Conservation (phyloP, 2,888 invertebrate genomes). For the Onchidella celtica region DNA sequence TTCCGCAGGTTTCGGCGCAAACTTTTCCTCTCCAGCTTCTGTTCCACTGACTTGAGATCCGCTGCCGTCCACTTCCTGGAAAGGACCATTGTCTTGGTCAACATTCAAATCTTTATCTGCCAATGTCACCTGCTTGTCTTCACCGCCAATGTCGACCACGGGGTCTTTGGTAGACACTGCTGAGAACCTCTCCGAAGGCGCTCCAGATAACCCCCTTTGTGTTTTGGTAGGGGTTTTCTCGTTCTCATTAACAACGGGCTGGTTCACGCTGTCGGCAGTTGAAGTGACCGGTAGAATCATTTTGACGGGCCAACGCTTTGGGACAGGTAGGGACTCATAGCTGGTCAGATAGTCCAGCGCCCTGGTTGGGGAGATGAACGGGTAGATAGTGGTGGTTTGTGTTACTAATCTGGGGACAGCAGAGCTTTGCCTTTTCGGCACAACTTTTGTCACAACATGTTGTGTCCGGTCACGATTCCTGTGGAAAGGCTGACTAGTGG, state of each 20-base stretch:
- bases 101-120: neutral
- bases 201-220: no score
- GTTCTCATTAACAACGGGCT: no score
- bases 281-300: neutral
- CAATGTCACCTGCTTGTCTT: no score
- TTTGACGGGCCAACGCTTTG: slow-evolving; percentile 23
- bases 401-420: neutral
- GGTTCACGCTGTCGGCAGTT: no score
- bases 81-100: neutral
- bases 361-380: slow-evolving; percentile 4
- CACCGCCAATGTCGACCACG: neutral
- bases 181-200: no score
- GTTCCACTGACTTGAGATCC: neutral
- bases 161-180: neutral
- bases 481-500: neutral
- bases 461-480: neutral
- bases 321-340: slow-evolving; percentile 2
- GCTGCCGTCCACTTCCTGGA: neutral
- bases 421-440: neutral
- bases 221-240: neutral
- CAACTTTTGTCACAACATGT: neutral
- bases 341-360: slow-evolving; percentile 30
- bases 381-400: slow-evolving; percentile 1
- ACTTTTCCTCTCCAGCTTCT: neutral
- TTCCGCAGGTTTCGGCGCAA: neutral